Evolutionary conservation across 1,140 invertebrate species (phyloP).

Genomic region (Drosophila subobscura): DNA sequence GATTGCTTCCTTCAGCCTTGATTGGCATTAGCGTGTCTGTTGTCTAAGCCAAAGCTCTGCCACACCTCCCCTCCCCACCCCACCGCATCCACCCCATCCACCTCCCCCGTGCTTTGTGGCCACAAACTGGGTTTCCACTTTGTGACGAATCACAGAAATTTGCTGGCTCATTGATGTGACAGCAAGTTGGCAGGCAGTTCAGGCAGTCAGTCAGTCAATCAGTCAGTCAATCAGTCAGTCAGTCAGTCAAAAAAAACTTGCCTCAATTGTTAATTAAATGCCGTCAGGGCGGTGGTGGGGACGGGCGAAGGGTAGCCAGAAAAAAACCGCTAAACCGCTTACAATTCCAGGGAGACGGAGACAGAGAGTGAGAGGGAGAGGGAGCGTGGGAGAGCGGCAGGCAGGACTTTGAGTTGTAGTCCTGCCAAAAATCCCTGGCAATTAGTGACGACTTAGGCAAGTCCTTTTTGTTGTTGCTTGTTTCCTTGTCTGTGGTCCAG

Average conservation of each 20-base stretch:
- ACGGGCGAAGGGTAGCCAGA: neutral
- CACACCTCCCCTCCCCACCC: neutral
- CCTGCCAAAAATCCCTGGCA: conserved; percentile 56
- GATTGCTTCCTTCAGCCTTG: conserved; percentile 62
- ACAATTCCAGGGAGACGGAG: conserved; percentile 12
- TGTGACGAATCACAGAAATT: conserved; percentile 34
- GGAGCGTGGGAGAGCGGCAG: conserved; percentile 2
- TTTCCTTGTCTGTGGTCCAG: too few species aligned
- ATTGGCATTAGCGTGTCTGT: conserved; percentile 73
- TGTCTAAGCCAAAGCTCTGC: conserved; percentile 34
- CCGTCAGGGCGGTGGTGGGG: neutral
- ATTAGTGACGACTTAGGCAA: conserved; percentile 61
- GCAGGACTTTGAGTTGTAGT: too few species aligned
- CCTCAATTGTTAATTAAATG: conserved; percentile 53
- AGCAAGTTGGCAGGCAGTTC: conserved; percentile 58
- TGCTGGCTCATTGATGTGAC: conserved; percentile 73
- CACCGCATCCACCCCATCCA: neutral
- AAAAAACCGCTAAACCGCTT: conserved; percentile 59
- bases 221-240: conserved; percentile 14
- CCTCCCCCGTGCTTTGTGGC: conserved; percentile 8
- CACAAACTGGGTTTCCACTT: neutral
- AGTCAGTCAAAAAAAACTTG: conserved; percentile 6
- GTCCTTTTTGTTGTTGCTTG: conserved; percentile 21
- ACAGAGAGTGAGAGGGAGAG: neutral
- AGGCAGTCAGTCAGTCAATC: conserved; percentile 22